These are phyloP conservation scores for Burhinus oedicnemus DNA, from an alignment of 2,113 vertebrate species.

Conservation along the genomic window DNA sequence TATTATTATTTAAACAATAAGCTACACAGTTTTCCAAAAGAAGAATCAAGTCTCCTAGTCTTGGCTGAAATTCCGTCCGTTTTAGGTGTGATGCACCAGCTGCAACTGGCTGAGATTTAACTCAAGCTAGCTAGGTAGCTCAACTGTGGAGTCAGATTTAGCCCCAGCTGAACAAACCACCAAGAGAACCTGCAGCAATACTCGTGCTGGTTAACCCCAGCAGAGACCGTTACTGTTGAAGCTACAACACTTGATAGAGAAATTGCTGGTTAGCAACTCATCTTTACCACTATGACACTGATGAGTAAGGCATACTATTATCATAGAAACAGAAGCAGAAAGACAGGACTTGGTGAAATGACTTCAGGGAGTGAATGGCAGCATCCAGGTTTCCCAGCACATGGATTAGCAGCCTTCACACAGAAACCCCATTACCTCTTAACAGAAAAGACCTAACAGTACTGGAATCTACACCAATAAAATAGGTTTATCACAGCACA, in stretches of 20 bases:
- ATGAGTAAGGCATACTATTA: not conserved
- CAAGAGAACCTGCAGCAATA: not conserved
- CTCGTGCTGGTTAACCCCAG: not conserved
- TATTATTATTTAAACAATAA: not conserved
- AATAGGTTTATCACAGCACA: not conserved
- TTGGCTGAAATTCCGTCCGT: fast-evolving
- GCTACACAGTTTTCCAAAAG: not conserved
- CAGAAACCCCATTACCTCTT: not conserved
- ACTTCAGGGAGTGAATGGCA: not conserved
- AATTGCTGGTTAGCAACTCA: not conserved
- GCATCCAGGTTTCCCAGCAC: not conserved
- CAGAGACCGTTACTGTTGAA: not conserved
- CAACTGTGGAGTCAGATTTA: not conserved
- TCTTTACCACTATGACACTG: not conserved
- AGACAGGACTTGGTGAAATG: not conserved
- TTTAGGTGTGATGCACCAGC: not conserved
- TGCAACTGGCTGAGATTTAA: not conserved
- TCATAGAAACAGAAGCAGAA: not conserved
- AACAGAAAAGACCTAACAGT: not conserved
- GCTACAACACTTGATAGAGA: fast-evolving
- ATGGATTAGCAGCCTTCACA: fast-evolving
- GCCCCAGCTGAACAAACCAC: not conserved
- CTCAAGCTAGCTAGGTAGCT: not conserved
- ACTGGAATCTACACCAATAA: not conserved
- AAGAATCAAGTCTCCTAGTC: not conserved